A percentile compares a stretch with the other conserved stretches of the same genome.
Evolutionary conservation across 23 tunicate genomes (phyloP).

Genomic region (Styela plicata): DNA sequence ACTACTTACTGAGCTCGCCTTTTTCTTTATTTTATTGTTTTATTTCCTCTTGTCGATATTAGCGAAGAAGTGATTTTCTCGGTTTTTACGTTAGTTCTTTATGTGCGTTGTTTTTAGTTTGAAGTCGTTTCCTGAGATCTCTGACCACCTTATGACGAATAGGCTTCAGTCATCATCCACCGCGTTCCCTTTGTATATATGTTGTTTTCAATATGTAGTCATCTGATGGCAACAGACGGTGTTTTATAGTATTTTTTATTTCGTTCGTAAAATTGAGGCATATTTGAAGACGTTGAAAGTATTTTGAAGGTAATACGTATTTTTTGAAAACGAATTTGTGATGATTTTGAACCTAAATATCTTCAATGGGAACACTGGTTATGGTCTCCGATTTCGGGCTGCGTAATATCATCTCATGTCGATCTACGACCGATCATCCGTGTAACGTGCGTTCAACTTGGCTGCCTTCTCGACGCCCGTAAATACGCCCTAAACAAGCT

Average conservation of each 20-base stretch:
- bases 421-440: slow-evolving; percentile 27
- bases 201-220: too few species aligned
- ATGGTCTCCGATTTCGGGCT: neutral
- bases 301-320: too few species aligned
- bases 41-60: neutral
- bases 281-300: too few species aligned
- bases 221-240: too few species aligned
- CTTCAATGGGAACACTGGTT: slow-evolving; percentile 8
- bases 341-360: neutral
- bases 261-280: too few species aligned
- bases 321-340: neutral
- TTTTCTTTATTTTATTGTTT: neutral
- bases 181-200: too few species aligned
- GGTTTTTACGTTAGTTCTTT: neutral
- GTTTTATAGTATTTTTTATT: too few species aligned
- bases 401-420: slow-evolving; percentile 23
- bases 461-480: slow-evolving; percentile 11
- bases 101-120: neutral
- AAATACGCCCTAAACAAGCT: neutral
- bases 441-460: slow-evolving; percentile 33
- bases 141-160: neutral
- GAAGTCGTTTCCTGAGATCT: neutral
- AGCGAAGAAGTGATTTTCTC: neutral
- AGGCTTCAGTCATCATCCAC: neutral
- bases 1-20: neutral